Base-by-base conservation (phyloP, 23 tunicate genomes). In the Styela clava region DNA sequence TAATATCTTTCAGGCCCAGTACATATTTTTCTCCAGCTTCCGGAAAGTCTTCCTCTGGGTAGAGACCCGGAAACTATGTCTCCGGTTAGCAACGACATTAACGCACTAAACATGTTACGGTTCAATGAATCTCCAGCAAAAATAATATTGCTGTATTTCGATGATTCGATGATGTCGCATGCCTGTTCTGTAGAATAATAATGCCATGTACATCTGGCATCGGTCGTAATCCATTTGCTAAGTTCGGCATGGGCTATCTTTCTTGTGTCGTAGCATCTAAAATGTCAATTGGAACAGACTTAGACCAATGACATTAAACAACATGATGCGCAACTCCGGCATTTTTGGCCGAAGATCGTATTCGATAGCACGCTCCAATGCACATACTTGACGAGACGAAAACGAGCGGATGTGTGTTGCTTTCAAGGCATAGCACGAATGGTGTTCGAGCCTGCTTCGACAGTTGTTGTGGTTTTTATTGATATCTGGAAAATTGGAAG, bases 71-170 rank as follows among this genome's bases (percentile, higher is more conserved):
- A 33, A 22, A 36, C 12, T 24, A 78, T 67, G 65, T 82, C 85
- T 28, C 69, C 68, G 27, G 77, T 34, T 36, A 82, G 78, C 78
- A 82, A 72, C 36, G 69, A 34, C 0, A 82, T 19, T 18, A 82
- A 69, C 12, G 85, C 69, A 21, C 36, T 35, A 24, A 68, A 69
- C 78, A 69, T 82, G 67, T 82, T 82, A 3, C 85, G 85, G 26
- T 69, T 69, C 25, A 69, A 36, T 27, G 85, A 82, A 69, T 82
- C 85, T 23, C 85, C 85, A 12, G 69, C 85, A 51, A 82, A 82
- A 74, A 33, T 24, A 27, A 82, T 9, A 28, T 82, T 44, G 33
- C 24, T 27, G 36, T 20, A 82, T 16, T 61, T 61, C 33, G 85
- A 82, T 12, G 37, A 18, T 7, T 37, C 85, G 2, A 82, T 51